These are phyloP conservation scores for Drosophila sordidula DNA, from an alignment of 2,888 invertebrate species.

Conservation along the genomic window DNA sequence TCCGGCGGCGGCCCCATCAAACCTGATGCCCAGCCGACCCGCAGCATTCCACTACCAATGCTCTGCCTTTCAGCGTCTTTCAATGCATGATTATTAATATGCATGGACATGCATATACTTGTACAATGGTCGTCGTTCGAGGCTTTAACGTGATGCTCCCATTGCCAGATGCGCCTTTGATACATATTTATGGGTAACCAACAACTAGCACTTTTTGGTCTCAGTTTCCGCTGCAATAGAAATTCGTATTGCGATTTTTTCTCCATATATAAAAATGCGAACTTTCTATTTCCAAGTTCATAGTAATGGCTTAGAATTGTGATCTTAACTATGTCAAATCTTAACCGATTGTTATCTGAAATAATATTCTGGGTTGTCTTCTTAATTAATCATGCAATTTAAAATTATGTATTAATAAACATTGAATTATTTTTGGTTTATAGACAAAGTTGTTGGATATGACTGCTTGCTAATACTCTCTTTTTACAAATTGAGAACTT, in stretches of 20 bases:
- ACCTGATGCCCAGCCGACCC: slow-evolving; percentile 36
- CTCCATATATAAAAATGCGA: neutral
- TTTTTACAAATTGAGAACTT: too few species aligned
- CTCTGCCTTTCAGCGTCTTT: slow-evolving; percentile 42
- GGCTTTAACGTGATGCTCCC: slow-evolving; percentile 15
- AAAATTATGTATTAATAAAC: too few species aligned
- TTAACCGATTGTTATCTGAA: neutral
- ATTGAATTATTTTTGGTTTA: too few species aligned
- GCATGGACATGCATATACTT: slow-evolving; percentile 36
- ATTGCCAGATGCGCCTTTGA: slow-evolving; percentile 12
- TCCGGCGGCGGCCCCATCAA: slow-evolving; percentile 40
- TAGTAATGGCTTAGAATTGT: neutral
- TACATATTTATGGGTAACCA: slow-evolving; percentile 8
- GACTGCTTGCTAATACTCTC: too few species aligned
- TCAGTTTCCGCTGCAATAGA: slow-evolving; percentile 11
- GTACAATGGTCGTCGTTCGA: slow-evolving; percentile 7
- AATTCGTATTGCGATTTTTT: neutral
- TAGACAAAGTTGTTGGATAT: too few species aligned
- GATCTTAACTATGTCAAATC: neutral
- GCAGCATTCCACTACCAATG: slow-evolving; percentile 58
- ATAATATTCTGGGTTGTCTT: too few species aligned
- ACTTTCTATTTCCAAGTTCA: neutral
- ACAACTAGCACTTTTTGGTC: neutral
- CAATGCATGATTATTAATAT: slow-evolving; percentile 58
- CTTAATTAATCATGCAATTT: too few species aligned